Base-by-base conservation (phyloP, 2,797 vertebrate genomes). In the Anisognathus igniventris region DNA sequence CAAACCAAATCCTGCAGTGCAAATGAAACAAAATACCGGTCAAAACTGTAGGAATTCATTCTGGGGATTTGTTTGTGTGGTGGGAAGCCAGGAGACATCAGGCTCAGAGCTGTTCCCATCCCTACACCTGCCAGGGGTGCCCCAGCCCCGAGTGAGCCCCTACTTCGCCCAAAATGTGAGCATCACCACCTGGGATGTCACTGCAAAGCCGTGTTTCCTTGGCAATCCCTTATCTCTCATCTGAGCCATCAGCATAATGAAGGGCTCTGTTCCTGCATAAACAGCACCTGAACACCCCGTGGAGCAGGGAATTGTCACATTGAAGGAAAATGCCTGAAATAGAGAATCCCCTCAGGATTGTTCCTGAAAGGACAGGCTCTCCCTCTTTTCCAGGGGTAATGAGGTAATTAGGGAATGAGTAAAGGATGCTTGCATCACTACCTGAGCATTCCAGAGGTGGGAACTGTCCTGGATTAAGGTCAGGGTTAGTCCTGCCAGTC, bases 181-280 rank as follows among this genome's bases (percentile, higher is more conserved):
- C 31, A 4, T 4, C 28, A 47, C 8, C 2, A 2, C 50, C 90
- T 50, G 73, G 65, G 28, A 33, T 53, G 79, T 66, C 79, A 71
- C 27, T 57, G 57, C 72, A 61, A 58, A 76, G 45, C 75, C 44
- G 7, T 44, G 65, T 95, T 95, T 92, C 91, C 91, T 79, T 60
- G 91, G 94, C 48, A 94, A 72, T 89, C 56, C 66, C 90, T 84
- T 54, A 33, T 89, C 95, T 89, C 95, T 77, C 81, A 68, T 94
- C 88, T 80, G 64, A 53, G 75, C 58, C 37, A 87, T 92, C 73
- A 77, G 67, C 89, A 81, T 53, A 83, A 94, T 53, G 82, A 94
- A 79, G 37, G 20, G 44, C 88, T 92, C 87, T 51, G 54, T 16
- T 92, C 78, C 79, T 82, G 89, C 53, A 77, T 28, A 92, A 95